Base-by-base conservation (phyloP, 1,140 invertebrate genomes). In the Akabosia matsudoensis region DNA sequence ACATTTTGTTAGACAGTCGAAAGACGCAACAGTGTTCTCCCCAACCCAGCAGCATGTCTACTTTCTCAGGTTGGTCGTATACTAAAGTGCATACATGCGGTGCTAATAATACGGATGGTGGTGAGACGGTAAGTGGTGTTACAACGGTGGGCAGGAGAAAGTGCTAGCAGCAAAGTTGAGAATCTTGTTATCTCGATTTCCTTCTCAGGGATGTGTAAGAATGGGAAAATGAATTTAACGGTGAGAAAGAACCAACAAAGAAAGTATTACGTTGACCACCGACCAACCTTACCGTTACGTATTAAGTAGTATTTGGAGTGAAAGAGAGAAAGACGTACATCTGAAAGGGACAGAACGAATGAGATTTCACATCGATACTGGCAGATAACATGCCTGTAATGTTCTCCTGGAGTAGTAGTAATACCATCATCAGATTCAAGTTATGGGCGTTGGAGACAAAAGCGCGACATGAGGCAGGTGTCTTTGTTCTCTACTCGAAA, bases 401-500 rank as follows among this genome's bases (percentile, higher is more conserved):
- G 45, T n/a, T 13, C 10, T 13, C 45, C 14, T 4, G 54, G 7
- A 61, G 54, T n/a, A 61, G 14, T 7, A 4, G 24, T n/a, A 7
- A 61, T n/a, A 61, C 4, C 13, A 61, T 4, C 54, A 61, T n/a
- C 54, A 13, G 13, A 13, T 24, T 61, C 7, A 16, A 61, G 54
- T 61, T 61, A 67, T 7, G 31, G 4, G n/a, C 61, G 31, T 67
- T 67, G 31, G 61, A 7, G 28, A 30, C 7, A 64, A 10, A 64
- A 73, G 45, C 56, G 70, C 71, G 72, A 78, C 74, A 74, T 67
- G 75, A 77, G 78, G 78, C 80, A 81, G 80, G 80, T 81, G 80
- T 81, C 80, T 79, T 79, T 79, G 77, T 81, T 81, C 80, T 79
- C 80, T 79, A 33, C 80, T 79, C 78, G 78, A 79, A 81, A 81